Conservation (phyloP, 2,113 vertebrate species). For the Indicator indicator region DNA sequence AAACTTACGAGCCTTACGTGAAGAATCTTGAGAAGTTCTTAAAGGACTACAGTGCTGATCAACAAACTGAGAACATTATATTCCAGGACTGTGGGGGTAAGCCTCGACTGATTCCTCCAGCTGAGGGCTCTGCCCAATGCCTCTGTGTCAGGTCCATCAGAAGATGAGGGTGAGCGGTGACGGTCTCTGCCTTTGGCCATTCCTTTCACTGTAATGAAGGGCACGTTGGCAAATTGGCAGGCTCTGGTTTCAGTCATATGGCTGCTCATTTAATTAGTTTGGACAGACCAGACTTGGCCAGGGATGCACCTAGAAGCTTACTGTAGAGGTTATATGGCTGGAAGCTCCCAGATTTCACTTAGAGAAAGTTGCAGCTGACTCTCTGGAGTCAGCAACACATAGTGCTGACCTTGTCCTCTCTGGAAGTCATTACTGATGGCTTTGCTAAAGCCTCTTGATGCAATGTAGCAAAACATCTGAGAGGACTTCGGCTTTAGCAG, state of each 20-base stretch:
- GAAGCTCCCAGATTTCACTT: background rate
- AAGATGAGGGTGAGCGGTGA: background rate
- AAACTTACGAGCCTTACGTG: slow-evolving; percentile 62
- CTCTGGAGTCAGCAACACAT: background rate
- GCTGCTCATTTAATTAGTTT: background rate
- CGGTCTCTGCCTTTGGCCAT: background rate
- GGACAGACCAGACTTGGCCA: background rate
- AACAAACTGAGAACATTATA: slow-evolving; percentile 59
- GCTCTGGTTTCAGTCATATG: background rate
- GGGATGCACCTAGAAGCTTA: background rate
- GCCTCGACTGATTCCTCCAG: background rate
- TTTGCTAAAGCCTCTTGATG: background rate
- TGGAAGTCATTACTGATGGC: background rate
- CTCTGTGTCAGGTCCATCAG: background rate
- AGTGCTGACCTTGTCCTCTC: background rate
- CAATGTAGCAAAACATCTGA: background rate
- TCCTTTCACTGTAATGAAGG: background rate
- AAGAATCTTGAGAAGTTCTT: slow-evolving; percentile 74
- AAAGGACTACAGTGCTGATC: slow-evolving; percentile 28
- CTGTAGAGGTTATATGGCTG: background rate
- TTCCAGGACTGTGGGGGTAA: slow-evolving; percentile 87
- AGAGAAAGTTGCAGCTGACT: background rate
- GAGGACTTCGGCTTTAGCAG: background rate
- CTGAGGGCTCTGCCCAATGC: background rate
- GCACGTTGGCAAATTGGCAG: background rate